A percentile compares a stretch with the other conserved stretches of the same genome.
These are phyloP conservation scores for Pharmacophagus antenor DNA, from an alignment of 2,888 invertebrate species.

Conservation along the genomic window DNA sequence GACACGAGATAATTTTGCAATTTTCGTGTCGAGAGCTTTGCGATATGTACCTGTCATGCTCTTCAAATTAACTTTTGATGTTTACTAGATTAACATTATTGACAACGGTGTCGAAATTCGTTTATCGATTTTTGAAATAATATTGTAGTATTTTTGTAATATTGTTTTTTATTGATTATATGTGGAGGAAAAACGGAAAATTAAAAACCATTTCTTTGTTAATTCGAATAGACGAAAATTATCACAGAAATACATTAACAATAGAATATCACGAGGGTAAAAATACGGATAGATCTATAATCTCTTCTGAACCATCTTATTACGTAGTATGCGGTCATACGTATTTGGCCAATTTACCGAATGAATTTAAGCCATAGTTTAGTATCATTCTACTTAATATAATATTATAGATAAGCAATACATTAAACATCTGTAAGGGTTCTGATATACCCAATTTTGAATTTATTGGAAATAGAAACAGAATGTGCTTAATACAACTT, in stretches of 20 bases:
- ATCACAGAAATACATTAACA: conserved; percentile 37
- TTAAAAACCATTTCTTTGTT: conserved; percentile 3
- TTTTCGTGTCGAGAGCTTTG: conserved; percentile 68
- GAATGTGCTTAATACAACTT: too few relatives aligned
- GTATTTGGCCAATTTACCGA: conserved; percentile 48
- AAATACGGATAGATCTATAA: conserved; percentile 51
- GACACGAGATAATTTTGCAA: conserved; percentile 77
- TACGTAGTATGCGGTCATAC: conserved; percentile 49
- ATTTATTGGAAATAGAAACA: not conserved
- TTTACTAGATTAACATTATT: conserved; percentile 53
- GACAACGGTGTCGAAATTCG: conserved; percentile 50
- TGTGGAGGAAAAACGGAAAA: not conserved
- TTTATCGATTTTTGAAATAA: conserved; percentile 7
- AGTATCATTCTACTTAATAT: conserved; percentile 49
- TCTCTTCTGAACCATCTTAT: conserved; percentile 45
- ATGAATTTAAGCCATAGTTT: conserved; percentile 51
- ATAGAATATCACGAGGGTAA: conserved; percentile 47
- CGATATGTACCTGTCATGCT: conserved; percentile 69
- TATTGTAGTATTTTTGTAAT: too few relatives aligned
- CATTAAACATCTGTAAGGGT: conserved; percentile 1
- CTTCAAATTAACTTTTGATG: conserved; percentile 72
- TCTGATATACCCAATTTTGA: not conserved
- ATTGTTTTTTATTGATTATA: too few relatives aligned
- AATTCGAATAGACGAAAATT: conserved; percentile 24
- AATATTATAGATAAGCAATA: conserved; percentile 11